These are phyloP conservation scores for Slavum lentiscoides DNA, from an alignment of 2,888 invertebrate genomes.

Conservation along the genomic window DNA sequence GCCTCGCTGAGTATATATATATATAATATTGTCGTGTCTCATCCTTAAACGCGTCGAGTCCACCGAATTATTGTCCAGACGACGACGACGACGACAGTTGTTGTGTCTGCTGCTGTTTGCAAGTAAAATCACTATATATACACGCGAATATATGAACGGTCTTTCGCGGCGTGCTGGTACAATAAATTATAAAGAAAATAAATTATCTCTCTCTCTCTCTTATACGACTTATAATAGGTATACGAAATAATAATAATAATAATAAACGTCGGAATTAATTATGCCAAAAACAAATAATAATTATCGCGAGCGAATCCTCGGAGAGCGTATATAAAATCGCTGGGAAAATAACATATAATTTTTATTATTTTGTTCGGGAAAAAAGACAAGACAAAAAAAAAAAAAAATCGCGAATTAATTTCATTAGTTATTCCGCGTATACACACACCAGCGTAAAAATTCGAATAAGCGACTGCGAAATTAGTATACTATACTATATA, in stretches of 20 bases:
- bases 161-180: background rate
- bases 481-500: constrained; percentile 40
- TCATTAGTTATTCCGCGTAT: constrained; percentile 46
- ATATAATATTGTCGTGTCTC: background rate
- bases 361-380: background rate
- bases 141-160: background rate
- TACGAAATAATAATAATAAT: background rate
- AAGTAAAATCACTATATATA: background rate
- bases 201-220: background rate
- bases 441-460: constrained; percentile 23
- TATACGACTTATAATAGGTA: too few relatives aligned
- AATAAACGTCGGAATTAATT: too few relatives aligned
- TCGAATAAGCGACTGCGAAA: constrained; percentile 36
- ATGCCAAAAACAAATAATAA: constrained; percentile 11
- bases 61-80: background rate
- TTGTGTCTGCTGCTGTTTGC: background rate
- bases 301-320: constrained; percentile 19
- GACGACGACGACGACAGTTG: background rate
- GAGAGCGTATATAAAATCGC: constrained; percentile 1
- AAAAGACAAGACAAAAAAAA: background rate
- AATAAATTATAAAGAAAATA: background rate
- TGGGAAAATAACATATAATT: constrained; percentile 16
- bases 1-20: too few relatives aligned
- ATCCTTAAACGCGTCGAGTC: background rate
- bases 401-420: constrained; percentile 35